Evolutionary conservation across 2,113 vertebrate genomes (phyloP).

Genomic region (Rhombomys opimus): DNA sequence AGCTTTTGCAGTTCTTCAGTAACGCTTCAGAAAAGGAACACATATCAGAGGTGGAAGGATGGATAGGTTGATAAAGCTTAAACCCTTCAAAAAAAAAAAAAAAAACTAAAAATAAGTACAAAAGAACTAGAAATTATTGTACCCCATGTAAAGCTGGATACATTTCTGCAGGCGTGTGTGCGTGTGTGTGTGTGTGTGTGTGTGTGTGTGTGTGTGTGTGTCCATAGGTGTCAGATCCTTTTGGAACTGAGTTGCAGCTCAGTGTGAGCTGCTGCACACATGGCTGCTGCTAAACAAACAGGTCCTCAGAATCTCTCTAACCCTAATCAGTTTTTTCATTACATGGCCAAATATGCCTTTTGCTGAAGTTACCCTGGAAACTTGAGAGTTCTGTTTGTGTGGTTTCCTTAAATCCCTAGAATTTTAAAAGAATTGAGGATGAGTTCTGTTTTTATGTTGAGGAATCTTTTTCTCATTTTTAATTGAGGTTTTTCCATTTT

Average conservation of each 20-base stretch:
- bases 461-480: background rate
- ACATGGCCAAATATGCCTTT: constrained; percentile 4
- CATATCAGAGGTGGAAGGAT: background rate
- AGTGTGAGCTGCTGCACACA: background rate
- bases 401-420: constrained; percentile 35
- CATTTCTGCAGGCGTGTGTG: background rate
- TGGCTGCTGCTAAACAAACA: background rate
- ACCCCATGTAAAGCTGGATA: background rate
- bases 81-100: background rate
- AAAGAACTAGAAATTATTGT: constrained; percentile 28
- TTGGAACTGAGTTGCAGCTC: background rate
- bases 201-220: background rate
- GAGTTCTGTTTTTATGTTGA: background rate
- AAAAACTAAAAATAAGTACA: constrained; percentile 23
- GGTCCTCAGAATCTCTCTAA: background rate
- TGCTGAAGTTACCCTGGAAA: constrained; percentile 10
- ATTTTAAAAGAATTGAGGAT: background rate
- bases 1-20: constrained; percentile 24
- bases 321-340: constrained; percentile 28
- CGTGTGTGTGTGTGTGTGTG: fast-evolving
- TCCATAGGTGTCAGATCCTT: background rate
- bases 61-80: background rate
- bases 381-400: constrained; percentile 2
- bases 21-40: constrained; percentile 19
- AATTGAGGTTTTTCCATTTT: constrained; percentile 33